A percentile compares a stretch with the other conserved stretches of the same genome.
Conservation (phyloP, 1,140 invertebrate genomes). For the Cydia pomonella region DNA sequence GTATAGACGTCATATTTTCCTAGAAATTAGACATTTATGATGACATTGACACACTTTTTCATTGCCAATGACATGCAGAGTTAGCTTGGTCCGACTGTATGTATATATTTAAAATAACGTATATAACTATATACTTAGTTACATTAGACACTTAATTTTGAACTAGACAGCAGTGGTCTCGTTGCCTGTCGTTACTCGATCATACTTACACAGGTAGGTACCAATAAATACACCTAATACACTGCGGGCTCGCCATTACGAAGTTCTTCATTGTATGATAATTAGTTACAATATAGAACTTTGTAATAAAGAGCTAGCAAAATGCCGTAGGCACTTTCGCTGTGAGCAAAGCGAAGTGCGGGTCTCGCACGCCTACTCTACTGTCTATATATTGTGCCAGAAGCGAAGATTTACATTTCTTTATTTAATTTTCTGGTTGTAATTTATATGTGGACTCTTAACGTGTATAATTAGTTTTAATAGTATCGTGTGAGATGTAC, state of each 20-base stretch:
- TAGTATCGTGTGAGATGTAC: neutral
- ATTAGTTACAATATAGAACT: conserved; percentile 9
- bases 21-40: too few species aligned
- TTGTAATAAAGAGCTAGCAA: conserved; percentile 15
- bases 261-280: neutral
- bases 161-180: neutral
- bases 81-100: too few species aligned
- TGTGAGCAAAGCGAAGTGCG: conserved; percentile 8
- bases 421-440: conserved; percentile 30
- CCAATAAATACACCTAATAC: neutral
- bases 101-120: too few species aligned
- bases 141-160: too few species aligned
- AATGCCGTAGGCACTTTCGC: conserved; percentile 19
- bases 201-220: neutral
- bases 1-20: too few species aligned
- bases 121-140: too few species aligned
- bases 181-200: neutral
- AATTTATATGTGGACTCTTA: conserved; percentile 29
- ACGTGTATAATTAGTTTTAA: conserved; percentile 31
- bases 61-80: too few species aligned
- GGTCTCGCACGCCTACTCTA: conserved; percentile 20
- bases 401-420: conserved; percentile 29
- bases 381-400: conserved; percentile 12
- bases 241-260: neutral
- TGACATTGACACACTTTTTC: too few species aligned